A percentile compares a stretch with the other conserved stretches of the same genome.
These are phyloP conservation scores for Lamellibrachia columna DNA, from an alignment of 2,888 invertebrate genomes.

Conservation along the genomic window DNA sequence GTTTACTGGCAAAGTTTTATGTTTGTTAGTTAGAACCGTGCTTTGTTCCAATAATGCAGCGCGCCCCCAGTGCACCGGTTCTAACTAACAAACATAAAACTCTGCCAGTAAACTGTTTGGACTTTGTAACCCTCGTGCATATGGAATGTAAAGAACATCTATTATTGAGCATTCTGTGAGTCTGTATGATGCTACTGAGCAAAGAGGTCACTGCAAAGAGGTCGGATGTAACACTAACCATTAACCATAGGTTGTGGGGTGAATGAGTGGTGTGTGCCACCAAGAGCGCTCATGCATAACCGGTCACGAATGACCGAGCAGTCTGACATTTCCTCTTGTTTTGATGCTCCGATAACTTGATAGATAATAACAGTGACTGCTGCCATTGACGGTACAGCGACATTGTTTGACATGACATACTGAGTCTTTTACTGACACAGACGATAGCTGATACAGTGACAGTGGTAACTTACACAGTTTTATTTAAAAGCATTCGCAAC, in stretches of 20 bases:
- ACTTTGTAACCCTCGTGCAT: too few relatives aligned
- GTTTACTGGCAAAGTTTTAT: too few relatives aligned
- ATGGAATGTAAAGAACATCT: neutral
- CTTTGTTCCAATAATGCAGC: too few relatives aligned
- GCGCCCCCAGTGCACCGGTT: too few relatives aligned
- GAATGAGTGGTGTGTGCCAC: neutral
- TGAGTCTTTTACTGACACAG: neutral
- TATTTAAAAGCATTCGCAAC: too few relatives aligned
- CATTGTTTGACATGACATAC: neutral
- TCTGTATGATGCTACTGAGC: neutral
- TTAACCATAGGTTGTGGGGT: neutral
- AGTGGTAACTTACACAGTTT: neutral
- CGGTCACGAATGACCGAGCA: neutral
- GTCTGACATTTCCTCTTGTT: neutral
- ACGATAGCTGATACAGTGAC: neutral
- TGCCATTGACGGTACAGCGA: neutral
- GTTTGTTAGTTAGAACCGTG: too few relatives aligned
- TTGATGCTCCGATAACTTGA: neutral
- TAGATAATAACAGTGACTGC: neutral
- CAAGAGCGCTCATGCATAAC: neutral
- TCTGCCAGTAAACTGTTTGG: too few relatives aligned
- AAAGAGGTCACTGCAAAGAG: neutral
- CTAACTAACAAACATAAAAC: too few relatives aligned
- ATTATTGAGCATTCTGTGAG: neutral
- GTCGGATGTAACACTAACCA: neutral